Evolutionary conservation across 23 tunicate species (phyloP).

Genomic region (Oikopleura dioica): DNA sequence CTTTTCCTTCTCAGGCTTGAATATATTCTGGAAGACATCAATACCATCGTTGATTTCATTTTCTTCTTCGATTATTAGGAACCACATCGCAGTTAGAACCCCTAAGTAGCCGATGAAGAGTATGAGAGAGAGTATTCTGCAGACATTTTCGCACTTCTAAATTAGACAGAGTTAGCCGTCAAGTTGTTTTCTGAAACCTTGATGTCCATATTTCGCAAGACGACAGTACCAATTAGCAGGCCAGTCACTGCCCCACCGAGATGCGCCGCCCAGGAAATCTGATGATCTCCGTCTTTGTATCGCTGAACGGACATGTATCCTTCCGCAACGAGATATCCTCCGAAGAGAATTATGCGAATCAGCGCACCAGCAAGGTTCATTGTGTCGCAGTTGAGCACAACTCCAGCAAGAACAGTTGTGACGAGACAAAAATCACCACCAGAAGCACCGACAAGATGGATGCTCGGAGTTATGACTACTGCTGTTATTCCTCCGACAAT

Average conservation of each 20-base stretch:
- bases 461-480: neutral
- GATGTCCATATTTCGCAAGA: neutral
- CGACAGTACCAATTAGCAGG: neutral
- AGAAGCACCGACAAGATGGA: neutral
- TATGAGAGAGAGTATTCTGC: too few relatives aligned
- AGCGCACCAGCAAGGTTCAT: neutral
- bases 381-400: neutral
- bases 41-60: too few relatives aligned
- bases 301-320: neutral
- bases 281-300: neutral
- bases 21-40: too few relatives aligned
- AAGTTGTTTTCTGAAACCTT: too few relatives aligned
- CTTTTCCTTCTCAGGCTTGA: too few relatives aligned
- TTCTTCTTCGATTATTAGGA: too few relatives aligned
- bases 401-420: neutral
- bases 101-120: too few relatives aligned
- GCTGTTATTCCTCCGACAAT: neutral
- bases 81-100: too few relatives aligned
- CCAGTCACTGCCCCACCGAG: slow-evolving; percentile 10
- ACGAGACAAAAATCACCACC: slow-evolving; percentile 10
- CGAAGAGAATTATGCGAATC: neutral
- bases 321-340: neutral
- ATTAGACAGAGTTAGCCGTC: too few relatives aligned
- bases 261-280: slow-evolving; percentile 7
- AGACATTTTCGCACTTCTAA: too few relatives aligned